These are phyloP conservation scores for Conopomorpha cramerella DNA, from an alignment of 1,140 invertebrate genomes.

Conservation along the genomic window DNA sequence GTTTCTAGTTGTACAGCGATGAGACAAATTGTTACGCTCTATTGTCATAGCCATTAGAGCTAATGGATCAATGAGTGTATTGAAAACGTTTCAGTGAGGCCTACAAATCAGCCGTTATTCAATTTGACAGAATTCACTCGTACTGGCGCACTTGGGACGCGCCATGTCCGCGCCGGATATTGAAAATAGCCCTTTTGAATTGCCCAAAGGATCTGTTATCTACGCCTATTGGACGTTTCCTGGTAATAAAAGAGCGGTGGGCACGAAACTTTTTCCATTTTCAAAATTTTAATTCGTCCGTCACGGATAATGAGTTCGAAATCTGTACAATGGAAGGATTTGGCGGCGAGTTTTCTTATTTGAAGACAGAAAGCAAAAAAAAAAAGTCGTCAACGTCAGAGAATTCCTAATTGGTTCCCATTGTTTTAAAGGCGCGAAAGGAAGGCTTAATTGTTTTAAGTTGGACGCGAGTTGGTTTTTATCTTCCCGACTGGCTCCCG, in stretches of 20 bases:
- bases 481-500: too few relatives aligned
- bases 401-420: conserved; percentile 44
- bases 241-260: conserved; percentile 15
- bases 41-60: conserved; percentile 47
- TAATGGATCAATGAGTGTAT: conserved; percentile 54
- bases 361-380: conserved; percentile 20
- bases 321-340: conserved; percentile 15
- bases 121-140: conserved; percentile 30
- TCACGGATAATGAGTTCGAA: conserved; percentile 32
- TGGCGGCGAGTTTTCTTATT: conserved; percentile 15
- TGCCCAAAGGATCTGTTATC: conserved; percentile 40
- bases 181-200: conserved; percentile 48
- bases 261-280: too few relatives aligned
- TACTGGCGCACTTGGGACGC: conserved; percentile 39
- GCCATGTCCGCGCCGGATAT: conserved; percentile 48
- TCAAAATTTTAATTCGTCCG: conserved; percentile 17
- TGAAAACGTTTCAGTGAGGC: conserved; percentile 41
- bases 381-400: conserved; percentile 12
- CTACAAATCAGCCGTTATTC: conserved; percentile 44
- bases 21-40: conserved; percentile 52
- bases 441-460: conserved; percentile 41
- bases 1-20: conserved; percentile 13
- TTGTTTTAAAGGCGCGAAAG: conserved; percentile 30
- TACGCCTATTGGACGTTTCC: conserved; percentile 30
- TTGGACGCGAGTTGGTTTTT: conserved; percentile 22